Base-by-base conservation (phyloP, 2,113 vertebrate species). In the Tachuris rubrigastra region DNA sequence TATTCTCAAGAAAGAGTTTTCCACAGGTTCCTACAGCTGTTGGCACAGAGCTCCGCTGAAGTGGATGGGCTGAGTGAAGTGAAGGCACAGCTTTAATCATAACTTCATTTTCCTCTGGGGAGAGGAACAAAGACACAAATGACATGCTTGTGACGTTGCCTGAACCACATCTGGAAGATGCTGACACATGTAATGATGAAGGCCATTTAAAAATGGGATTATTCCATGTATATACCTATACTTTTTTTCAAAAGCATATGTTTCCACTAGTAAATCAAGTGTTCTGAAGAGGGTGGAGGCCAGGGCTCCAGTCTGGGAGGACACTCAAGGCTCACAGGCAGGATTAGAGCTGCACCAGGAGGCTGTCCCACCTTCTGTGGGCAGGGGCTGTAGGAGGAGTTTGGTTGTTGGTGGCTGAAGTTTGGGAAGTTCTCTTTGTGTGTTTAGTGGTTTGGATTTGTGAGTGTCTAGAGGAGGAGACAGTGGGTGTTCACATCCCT, bases 361-460 rank as follows among this genome's bases (percentile, higher is more conserved):
- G n/a, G 4, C 49, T 27, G 10, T 7, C 10, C 37, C 27, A 12
- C 27, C 49, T 25, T 22, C 27, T 30, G 5, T 1, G 0, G 2
- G 60, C 8, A 30, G 55, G 8, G 12, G 17, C 3, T 2, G 8
- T 1, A 9, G 6, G 39, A 35, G 31, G 15, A 23, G 8, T 41
- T 41, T 14, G 22, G 11, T 5, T 25, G 4, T 12, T n/a, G 23
- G 27, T 1, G 0, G 10, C 9, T 65, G 42, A 52, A 30, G 9
- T 39, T 37, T 0, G 6, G 31, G 7, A 8, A 7, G 12, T 8
- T 25, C 35, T 9, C 27, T 42, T 6, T 12, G 17, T 30, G n/a
- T 18, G 30, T 27, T 53, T 9, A 8, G 23, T 21, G 52, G 4
- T 25, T n/a, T 39, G 47, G 47, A 31, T 19, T 13, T 21, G 25